These are phyloP conservation scores for Silurus lanzhouensis DNA, from an alignment of 2,797 vertebrate genomes.

Conservation along the genomic window DNA sequence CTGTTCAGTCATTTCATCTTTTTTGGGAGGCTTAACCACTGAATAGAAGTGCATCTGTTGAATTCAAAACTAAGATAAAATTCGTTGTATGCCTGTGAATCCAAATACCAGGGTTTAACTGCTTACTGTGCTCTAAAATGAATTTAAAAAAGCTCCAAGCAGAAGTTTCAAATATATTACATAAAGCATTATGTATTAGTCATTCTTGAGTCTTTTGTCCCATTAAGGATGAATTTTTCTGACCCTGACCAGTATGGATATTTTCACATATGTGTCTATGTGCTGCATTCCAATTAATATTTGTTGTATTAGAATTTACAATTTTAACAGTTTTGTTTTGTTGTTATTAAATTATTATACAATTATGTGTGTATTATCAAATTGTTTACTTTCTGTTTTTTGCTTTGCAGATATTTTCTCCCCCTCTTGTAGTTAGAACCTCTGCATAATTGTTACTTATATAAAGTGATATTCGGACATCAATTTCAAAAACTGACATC, in stretches of 20 bases:
- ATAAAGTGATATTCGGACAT: not conserved
- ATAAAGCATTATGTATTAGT: constrained; percentile 7
- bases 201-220: not conserved
- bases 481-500: not conserved
- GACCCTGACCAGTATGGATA: not conserved
- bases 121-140: not conserved
- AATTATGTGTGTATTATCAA: not conserved
- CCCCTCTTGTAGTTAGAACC: not conserved
- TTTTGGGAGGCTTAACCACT: not conserved
- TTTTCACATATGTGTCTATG: not conserved
- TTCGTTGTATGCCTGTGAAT: not conserved
- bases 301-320: not conserved
- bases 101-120: not conserved
- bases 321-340: not conserved
- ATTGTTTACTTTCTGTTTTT: not conserved
- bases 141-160: not conserved
- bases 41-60: not conserved
- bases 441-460: not conserved
- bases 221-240: not conserved
- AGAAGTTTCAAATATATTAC: constrained; percentile 13
- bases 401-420: not conserved
- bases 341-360: too few relatives aligned
- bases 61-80: constrained; percentile 3
- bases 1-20: constrained; percentile 8
- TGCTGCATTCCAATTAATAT: not conserved